Evolutionary conservation across 2,888 invertebrate genomes (phyloP).

Genomic region (Eupithecia vulgata): DNA sequence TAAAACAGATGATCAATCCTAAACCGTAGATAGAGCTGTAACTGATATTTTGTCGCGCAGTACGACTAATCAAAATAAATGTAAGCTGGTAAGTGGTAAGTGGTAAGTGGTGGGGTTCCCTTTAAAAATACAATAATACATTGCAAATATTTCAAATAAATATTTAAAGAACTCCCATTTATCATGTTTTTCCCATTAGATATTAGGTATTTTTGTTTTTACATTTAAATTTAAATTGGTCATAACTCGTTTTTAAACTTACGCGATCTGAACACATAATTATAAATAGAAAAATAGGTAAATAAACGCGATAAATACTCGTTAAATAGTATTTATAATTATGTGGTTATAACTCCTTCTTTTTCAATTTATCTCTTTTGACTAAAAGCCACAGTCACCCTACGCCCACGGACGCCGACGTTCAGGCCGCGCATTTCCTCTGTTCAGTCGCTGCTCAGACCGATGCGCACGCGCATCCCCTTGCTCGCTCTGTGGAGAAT

Average conservation of each 20-base stretch:
- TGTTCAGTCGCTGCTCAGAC: constrained; percentile 7
- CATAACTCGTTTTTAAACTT: no score
- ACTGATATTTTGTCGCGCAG: background rate
- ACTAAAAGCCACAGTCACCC: background rate
- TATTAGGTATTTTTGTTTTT: background rate
- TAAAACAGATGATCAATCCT: background rate
- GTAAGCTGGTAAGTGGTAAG: no score
- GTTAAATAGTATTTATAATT: no score
- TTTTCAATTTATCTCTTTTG: background rate
- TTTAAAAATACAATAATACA: background rate
- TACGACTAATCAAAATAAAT: background rate
- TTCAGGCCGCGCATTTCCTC: background rate
- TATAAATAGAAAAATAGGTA: no score
- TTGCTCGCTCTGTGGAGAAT: constrained; percentile 64
- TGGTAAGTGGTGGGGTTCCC: no score
- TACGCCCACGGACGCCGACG: background rate
- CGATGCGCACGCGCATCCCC: constrained; percentile 70
- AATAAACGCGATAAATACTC: no score
- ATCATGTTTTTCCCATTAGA: background rate
- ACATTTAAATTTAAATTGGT: background rate
- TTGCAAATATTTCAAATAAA: no score
- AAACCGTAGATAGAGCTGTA: background rate
- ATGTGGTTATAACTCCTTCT: no score
- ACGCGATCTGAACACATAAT: no score
- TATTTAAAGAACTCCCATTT: no score